These are phyloP conservation scores for Pseudolaguvia tuberculata DNA, from an alignment of 2,113 vertebrate species.

Conservation along the genomic window DNA sequence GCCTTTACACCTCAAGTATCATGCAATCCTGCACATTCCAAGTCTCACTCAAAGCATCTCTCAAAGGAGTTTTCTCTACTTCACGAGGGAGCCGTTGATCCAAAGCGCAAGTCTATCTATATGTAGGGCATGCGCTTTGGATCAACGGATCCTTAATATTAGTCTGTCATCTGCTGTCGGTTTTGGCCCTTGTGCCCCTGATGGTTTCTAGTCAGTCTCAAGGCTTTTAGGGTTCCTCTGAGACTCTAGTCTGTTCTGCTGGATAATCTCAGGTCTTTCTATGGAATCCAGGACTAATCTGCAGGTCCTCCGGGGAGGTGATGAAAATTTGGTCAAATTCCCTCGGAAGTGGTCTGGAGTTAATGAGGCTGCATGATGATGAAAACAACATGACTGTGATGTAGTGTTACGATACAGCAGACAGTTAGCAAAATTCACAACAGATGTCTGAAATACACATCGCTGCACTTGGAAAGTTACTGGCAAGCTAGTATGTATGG, in stretches of 20 bases:
- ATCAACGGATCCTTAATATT: constrained; percentile 23
- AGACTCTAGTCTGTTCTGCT: constrained; percentile 22
- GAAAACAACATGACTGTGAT: constrained; percentile 40
- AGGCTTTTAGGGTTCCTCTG: no score
- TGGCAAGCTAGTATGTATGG: neutral
- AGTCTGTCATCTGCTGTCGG: constrained; percentile 20
- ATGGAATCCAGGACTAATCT: constrained; percentile 43
- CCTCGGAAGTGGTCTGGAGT: constrained; percentile 30
- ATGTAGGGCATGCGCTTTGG: constrained; percentile 35
- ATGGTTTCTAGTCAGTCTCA: no score
- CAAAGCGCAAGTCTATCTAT: no score
- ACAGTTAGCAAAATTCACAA: constrained; percentile 17
- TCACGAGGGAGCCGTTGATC: no score
- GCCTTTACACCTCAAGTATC: neutral
- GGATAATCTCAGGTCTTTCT: constrained; percentile 41
- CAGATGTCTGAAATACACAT: constrained; percentile 9
- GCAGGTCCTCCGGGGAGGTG: constrained; percentile 12
- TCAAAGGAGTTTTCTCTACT: constrained; percentile 28
- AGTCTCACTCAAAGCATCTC: constrained; percentile 18
- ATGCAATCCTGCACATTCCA: constrained; percentile 33
- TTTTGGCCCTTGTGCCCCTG: constrained; percentile 12
- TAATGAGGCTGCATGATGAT: constrained; percentile 34
- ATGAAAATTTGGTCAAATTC: constrained; percentile 44
- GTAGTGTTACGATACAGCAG: constrained; percentile 21
- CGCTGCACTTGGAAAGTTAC: neutral